These are phyloP conservation scores for Anser brachyrhynchus DNA, from an alignment of 2,113 vertebrate species.

Conservation along the genomic window DNA sequence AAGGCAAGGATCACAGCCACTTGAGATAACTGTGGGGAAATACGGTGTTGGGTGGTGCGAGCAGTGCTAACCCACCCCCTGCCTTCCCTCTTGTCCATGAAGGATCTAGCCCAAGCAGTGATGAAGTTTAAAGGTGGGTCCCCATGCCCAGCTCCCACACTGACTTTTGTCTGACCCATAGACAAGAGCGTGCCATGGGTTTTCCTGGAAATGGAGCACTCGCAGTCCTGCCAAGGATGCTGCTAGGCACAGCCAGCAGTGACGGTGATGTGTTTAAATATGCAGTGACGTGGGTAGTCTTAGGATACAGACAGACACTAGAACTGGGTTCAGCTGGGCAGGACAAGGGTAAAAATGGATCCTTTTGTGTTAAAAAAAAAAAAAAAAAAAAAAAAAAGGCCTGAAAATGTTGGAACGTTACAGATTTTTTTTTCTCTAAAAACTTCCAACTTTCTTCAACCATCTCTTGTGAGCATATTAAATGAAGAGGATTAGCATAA, in stretches of 20 bases:
- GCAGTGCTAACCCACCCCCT: neutral
- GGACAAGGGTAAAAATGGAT: neutral
- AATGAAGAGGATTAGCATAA: constrained; percentile 61
- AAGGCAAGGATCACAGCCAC: neutral
- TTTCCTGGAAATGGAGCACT: neutral
- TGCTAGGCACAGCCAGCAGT: neutral
- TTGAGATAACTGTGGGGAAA: neutral
- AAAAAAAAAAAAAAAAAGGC: neutral
- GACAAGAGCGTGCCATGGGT: neutral
- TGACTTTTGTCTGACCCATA: neutral
- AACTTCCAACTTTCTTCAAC: neutral
- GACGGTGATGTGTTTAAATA: neutral
- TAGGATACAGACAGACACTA: neutral
- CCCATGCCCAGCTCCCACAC: neutral
- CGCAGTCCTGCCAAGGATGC: neutral
- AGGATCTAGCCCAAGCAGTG: neutral
- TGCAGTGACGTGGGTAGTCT: fast-evolving
- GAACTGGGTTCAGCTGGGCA: neutral
- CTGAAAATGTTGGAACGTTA: neutral
- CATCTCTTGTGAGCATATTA: constrained; percentile 46
- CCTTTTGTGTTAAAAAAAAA: neutral
- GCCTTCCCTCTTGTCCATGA: neutral
- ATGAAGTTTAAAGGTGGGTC: neutral
- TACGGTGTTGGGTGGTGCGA: neutral
- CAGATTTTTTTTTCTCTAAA: neutral